A percentile compares a stretch with the other conserved stretches of the same genome.
phyloP scores from a whole-genome alignment of 2,113 vertebrate genomes.

The Pagrus major region DNA sequence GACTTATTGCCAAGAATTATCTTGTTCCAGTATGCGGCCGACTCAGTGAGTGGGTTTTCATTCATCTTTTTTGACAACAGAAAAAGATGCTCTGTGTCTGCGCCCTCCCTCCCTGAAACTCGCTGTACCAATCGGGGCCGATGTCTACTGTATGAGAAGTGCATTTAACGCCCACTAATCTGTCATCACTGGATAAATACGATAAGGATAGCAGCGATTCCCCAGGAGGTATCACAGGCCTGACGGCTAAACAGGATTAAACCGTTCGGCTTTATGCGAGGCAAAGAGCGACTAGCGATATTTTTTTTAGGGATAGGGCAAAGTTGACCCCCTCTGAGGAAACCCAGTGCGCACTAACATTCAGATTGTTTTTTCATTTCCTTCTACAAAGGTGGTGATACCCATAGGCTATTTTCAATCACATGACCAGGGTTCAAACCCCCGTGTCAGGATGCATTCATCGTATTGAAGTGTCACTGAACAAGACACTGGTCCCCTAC shows the following conservation, averaged over 20 bases:
- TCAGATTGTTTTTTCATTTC: neutral
- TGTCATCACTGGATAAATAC: conserved; percentile 80
- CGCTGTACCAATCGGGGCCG: conserved; percentile 37
- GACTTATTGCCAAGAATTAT: conserved; percentile 55
- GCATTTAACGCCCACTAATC: conserved; percentile 78
- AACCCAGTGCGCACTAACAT: neutral
- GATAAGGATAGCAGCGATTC: conserved; percentile 72
- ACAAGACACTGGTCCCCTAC: conserved; percentile 44
- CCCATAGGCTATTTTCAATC: conserved; percentile 42
- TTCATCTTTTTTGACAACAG: conserved; percentile 62
- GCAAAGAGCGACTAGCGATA: conserved; percentile 41
- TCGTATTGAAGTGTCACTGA: conserved; percentile 49
- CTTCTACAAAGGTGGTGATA: conserved; percentile 25
- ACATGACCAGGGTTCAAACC: conserved; percentile 53
- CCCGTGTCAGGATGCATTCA: conserved; percentile 45
- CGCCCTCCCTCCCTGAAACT: conserved; percentile 55
- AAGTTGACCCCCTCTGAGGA: conserved; percentile 18
- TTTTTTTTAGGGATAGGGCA: conserved; percentile 46
- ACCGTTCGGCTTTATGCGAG: conserved; percentile 60
- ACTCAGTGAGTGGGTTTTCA: conserved; percentile 56
- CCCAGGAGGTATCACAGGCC: conserved; percentile 68
- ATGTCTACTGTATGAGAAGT: conserved; percentile 73
- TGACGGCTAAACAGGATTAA: conserved; percentile 78
- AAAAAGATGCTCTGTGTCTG: conserved; percentile 31
- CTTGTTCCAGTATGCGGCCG: conserved; percentile 48